These are phyloP conservation scores for Lymantria monacha DNA, from an alignment of 2,888 invertebrate species.

Conservation along the genomic window DNA sequence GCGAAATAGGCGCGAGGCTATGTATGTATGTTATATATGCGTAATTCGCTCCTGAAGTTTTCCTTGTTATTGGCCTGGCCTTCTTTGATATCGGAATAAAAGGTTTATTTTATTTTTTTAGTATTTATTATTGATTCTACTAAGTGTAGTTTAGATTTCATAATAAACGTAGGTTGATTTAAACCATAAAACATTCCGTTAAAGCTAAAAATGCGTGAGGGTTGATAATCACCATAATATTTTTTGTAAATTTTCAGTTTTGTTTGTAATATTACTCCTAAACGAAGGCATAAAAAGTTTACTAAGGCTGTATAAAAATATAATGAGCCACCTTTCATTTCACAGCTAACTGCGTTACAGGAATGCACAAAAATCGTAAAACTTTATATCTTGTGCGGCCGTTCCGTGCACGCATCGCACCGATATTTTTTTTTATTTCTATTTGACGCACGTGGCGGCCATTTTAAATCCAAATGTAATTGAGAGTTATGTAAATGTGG, in stretches of 20 bases:
- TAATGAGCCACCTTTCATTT: constrained; percentile 20
- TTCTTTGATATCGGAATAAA: no score
- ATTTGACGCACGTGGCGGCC: constrained; percentile 53
- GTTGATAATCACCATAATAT: background rate
- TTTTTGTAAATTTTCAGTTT: background rate
- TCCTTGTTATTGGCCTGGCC: no score
- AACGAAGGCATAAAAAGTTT: constrained; percentile 10
- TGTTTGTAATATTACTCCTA: background rate
- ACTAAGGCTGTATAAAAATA: constrained; percentile 8
- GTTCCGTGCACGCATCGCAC: constrained; percentile 38
- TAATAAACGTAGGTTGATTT: no score
- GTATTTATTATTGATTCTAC: no score
- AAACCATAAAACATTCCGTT: background rate
- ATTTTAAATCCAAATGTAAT: constrained; percentile 60
- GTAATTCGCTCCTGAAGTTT: no score
- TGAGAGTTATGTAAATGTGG: constrained; percentile 56
- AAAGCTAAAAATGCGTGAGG: background rate
- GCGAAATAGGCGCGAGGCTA: no score
- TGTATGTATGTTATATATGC: no score
- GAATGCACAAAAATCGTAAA: constrained; percentile 45
- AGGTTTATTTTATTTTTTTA: no score
- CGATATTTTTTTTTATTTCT: constrained; percentile 49
- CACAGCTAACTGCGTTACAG: constrained; percentile 27
- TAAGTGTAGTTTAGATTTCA: no score
- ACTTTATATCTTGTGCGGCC: constrained; percentile 34